phyloP scores from a whole-genome alignment of 2,113 vertebrate species.

The Gnathonemus longibarbis region DNA sequence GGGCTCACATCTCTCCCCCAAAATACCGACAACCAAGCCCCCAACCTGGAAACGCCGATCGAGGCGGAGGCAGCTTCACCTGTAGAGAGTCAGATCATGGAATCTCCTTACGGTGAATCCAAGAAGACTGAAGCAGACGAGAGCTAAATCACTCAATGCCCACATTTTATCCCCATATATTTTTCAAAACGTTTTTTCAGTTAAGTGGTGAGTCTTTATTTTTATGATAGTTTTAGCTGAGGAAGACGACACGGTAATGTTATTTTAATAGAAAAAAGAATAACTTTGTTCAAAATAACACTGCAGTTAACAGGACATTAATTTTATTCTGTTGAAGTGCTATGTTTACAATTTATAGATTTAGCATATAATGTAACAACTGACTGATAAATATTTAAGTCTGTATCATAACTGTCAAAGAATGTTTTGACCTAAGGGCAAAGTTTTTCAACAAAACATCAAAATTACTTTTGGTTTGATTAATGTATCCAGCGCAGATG shows the following conservation, averaged over 20 bases:
- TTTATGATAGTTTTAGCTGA: background rate
- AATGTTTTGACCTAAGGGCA: background rate
- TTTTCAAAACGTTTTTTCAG: constrained; percentile 19
- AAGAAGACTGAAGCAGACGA: constrained; percentile 39
- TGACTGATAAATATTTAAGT: background rate
- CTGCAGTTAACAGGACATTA: background rate
- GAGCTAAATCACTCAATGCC: constrained; percentile 29
- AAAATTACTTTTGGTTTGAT: constrained; percentile 6
- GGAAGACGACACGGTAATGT: background rate
- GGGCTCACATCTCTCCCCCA: constrained; percentile 40
- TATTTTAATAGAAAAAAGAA: background rate
- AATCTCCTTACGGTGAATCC: constrained; percentile 43
- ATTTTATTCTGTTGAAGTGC: constrained; percentile 13
- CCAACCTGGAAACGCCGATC: constrained; percentile 40
- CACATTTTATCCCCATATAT: constrained; percentile 14
- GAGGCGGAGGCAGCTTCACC: constrained; percentile 44
- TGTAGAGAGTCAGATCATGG: constrained; percentile 41
- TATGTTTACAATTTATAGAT: constrained; percentile 16
- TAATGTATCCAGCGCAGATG: constrained; percentile 39
- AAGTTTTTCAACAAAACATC: background rate
- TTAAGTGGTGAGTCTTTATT: background rate
- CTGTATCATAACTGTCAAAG: background rate
- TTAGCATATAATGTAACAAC: background rate
- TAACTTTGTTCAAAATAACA: background rate
- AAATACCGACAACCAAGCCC: constrained; percentile 41